Evolutionary conservation across 2,888 invertebrate species (phyloP).

Genomic region (Seira ritae): DNA sequence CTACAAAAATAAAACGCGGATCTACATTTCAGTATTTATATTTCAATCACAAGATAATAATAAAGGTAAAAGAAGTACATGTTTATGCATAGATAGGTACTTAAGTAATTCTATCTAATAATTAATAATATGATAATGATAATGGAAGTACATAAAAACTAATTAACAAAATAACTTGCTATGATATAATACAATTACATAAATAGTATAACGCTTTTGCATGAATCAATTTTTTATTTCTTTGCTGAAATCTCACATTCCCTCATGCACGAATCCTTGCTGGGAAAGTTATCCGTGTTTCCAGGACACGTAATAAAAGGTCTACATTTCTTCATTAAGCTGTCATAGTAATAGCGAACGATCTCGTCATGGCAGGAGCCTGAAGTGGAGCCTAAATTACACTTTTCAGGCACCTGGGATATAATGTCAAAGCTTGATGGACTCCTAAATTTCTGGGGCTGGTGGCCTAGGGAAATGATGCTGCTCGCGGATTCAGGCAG

Average conservation of each 20-base stretch:
- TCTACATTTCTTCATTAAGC: conserved; percentile 68
- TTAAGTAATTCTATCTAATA: too few species aligned
- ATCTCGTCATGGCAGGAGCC: conserved; percentile 68
- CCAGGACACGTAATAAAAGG: conserved; percentile 72
- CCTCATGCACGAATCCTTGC: conserved; percentile 63
- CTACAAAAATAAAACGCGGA: too few species aligned
- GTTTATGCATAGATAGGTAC: too few species aligned
- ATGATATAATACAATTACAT: not conserved
- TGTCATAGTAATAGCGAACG: conserved; percentile 71
- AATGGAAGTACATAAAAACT: conserved; percentile 18
- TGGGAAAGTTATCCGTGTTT: conserved; percentile 68
- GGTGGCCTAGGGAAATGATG: conserved; percentile 35
- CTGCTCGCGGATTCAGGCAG: conserved; percentile 42
- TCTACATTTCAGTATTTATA: too few species aligned
- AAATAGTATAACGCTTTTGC: not conserved
- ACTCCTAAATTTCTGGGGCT: conserved; percentile 4
- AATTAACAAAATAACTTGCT: not conserved
- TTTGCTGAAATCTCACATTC: conserved; percentile 66
- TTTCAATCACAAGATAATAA: too few species aligned
- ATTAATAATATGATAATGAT: too few species aligned
- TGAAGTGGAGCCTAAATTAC: conserved; percentile 61
- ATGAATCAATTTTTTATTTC: too few species aligned
- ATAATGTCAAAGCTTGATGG: conserved; percentile 33
- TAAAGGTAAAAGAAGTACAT: too few species aligned
- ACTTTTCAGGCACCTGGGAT: conserved; percentile 61